Evolutionary conservation across 2,888 invertebrate species (phyloP), one percentile per base, ranked within the genome.

Genomic region (Colletes collaris): DNA sequence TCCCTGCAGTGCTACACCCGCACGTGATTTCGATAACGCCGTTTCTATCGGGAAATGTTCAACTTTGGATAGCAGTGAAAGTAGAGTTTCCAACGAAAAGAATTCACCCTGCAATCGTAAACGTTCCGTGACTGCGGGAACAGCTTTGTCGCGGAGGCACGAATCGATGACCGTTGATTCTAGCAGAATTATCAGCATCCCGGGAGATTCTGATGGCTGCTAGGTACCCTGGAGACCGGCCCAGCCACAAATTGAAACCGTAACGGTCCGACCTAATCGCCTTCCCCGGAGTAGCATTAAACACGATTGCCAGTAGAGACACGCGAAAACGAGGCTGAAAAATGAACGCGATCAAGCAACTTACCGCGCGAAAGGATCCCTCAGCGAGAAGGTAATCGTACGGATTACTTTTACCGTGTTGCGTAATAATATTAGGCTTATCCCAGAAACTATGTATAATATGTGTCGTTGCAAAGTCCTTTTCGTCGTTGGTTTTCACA

Each of bases 91-190:
- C 7, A 46, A 46, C 3, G 2, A 46, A 46, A 46, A 7, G 78
- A 72, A 59, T 63, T 67, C 63, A 44, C 44, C 44, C 46, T 67
- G 63, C 59, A 58, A 58, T 52, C 49, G 52, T 60, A 60, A 19
- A n/a, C 10, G 16, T 62, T 35, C 44, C 16, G 19, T 37, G 58
- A 72, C 56, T 49, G 16, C 40, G 55, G 53, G 79, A 63, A 58
- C 62, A 73, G 76, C 56, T 76, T 63, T 52, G 59, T 62, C 59
- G 62, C 50, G 71, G 64, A 55, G 55, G 16, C 72, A n/a, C 60
- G 68, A 83, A 64, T 76, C 79, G 70, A 82, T 82, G 68, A 62
- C 27, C 73, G 74, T 77, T 75, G 79, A 84, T 84, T 80, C 75
- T 27, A 59, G 63, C 44, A 60, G 72, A 84, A 67, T 82, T 82